phyloP scores from a whole-genome alignment of 2,888 invertebrate species.

The Drosophila putrida region DNA sequence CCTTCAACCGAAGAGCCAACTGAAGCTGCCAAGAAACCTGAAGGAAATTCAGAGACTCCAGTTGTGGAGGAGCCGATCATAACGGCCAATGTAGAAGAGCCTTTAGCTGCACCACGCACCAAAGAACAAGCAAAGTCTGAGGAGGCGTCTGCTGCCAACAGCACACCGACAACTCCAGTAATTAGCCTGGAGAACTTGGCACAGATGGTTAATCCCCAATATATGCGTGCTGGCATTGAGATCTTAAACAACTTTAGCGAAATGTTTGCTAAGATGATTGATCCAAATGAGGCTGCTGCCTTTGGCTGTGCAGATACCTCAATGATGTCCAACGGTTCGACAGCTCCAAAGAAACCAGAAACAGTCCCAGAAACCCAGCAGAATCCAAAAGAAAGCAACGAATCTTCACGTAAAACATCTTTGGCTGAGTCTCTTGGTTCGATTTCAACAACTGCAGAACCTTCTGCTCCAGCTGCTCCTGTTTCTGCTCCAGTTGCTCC shows the following conservation, averaged over 20 bases:
- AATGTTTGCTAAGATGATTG: slow-evolving; percentile 84
- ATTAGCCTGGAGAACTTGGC: slow-evolving; percentile 69
- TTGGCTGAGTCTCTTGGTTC: neutral
- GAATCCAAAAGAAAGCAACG: slow-evolving; percentile 2
- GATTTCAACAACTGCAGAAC: neutral
- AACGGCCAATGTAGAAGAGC: slow-evolving; percentile 14
- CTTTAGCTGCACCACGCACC: no score
- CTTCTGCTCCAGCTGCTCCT: slow-evolving; percentile 8
- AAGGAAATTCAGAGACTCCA: slow-evolving; percentile 3
- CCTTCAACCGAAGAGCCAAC: slow-evolving; percentile 6
- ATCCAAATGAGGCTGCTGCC: slow-evolving; percentile 73
- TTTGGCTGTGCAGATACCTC: slow-evolving; percentile 46
- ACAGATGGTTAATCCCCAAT: slow-evolving; percentile 81
- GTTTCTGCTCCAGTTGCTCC: slow-evolving; percentile 6
- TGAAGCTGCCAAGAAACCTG: slow-evolving; percentile 18
- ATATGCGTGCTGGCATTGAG: slow-evolving; percentile 83
- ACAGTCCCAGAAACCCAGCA: slow-evolving; percentile 16
- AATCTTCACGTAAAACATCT: neutral
- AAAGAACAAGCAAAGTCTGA: slow-evolving; percentile 11
- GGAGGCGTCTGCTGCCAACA: slow-evolving; percentile 2
- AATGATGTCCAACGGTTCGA: slow-evolving; percentile 27
- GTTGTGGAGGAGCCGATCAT: slow-evolving; percentile 9
- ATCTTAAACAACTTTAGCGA: slow-evolving; percentile 84
- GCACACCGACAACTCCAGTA: slow-evolving; percentile 59
- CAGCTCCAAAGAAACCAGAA: slow-evolving; percentile 26